A percentile compares a stretch with the other conserved stretches of the same genome.
Evolutionary conservation across 2,888 invertebrate genomes (phyloP).

Genomic region (Tiliacea citrago): DNA sequence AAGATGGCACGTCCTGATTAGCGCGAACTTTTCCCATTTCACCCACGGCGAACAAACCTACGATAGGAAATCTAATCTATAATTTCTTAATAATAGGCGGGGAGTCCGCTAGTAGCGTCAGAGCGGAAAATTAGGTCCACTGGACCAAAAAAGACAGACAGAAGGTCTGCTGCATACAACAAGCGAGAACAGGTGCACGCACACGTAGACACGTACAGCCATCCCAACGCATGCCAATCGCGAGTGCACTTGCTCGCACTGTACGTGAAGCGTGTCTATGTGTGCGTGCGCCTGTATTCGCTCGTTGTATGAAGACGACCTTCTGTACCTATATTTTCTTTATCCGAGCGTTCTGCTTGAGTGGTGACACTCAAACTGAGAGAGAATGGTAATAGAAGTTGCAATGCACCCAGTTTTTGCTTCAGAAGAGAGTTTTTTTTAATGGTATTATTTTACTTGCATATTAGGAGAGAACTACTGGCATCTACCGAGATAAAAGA

Average conservation of each 20-base stretch:
- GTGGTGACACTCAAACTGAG: constrained; percentile 37
- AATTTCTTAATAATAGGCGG: constrained; percentile 67
- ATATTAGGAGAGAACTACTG: not conserved
- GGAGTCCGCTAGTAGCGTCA: constrained; percentile 40
- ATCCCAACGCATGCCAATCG: not conserved
- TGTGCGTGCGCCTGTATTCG: not conserved
- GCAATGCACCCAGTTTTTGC: constrained; percentile 44
- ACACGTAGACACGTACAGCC: not conserved
- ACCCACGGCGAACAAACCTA: constrained; percentile 59
- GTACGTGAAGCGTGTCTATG: not conserved
- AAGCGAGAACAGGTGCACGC: not conserved
- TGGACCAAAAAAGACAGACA: not conserved
- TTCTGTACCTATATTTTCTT: not conserved
- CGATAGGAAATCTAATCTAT: constrained; percentile 68
- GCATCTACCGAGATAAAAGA: not conserved
- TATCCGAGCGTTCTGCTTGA: constrained; percentile 36
- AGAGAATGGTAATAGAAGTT: constrained; percentile 33
- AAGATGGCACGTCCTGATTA: constrained; percentile 67
- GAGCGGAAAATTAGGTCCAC: constrained; percentile 64
- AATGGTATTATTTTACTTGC: not conserved
- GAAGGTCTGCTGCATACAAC: not conserved
- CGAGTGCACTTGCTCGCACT: not conserved
- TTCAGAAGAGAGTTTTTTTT: constrained; percentile 6
- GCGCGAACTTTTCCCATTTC: constrained; percentile 66
- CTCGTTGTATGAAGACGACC: not conserved